These are phyloP conservation scores for Elanoides forficatus DNA, from an alignment of 2,113 vertebrate genomes.

Conservation along the genomic window DNA sequence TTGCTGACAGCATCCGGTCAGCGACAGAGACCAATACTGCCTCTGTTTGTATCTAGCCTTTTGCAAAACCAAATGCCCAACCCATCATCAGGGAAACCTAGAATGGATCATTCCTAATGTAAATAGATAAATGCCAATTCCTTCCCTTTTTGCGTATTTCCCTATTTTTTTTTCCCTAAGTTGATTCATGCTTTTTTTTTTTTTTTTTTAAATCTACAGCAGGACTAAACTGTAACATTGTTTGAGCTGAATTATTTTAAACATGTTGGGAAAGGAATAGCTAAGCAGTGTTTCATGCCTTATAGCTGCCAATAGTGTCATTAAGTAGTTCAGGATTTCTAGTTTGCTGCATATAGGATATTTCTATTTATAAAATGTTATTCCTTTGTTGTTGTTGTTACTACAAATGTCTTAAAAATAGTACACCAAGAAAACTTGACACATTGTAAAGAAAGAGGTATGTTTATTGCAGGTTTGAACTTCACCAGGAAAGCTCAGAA, in stretches of 20 bases:
- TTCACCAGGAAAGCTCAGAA: background rate
- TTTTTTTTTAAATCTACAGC: background rate
- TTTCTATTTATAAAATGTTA: background rate
- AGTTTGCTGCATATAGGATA: background rate
- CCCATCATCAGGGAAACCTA: background rate
- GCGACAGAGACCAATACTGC: background rate
- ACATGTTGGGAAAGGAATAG: background rate
- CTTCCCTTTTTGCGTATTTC: background rate
- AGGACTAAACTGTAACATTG: background rate
- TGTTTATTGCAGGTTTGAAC: background rate
- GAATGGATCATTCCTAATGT: background rate
- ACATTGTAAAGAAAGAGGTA: background rate
- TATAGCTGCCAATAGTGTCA: background rate
- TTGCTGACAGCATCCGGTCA: background rate
- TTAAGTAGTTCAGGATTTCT: background rate
- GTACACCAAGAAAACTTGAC: background rate
- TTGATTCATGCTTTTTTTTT: background rate
- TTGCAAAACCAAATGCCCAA: background rate
- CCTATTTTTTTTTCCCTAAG: background rate
- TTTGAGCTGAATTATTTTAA: background rate
- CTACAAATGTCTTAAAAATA: background rate
- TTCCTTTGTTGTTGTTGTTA: background rate
- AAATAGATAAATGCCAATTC: background rate
- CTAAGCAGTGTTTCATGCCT: background rate
- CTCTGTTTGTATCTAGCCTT: background rate